Evolutionary conservation across 2,113 vertebrate species (phyloP), one percentile per base, ranked within the genome.

Genomic region (Dasypus novemcinctus): DNA sequence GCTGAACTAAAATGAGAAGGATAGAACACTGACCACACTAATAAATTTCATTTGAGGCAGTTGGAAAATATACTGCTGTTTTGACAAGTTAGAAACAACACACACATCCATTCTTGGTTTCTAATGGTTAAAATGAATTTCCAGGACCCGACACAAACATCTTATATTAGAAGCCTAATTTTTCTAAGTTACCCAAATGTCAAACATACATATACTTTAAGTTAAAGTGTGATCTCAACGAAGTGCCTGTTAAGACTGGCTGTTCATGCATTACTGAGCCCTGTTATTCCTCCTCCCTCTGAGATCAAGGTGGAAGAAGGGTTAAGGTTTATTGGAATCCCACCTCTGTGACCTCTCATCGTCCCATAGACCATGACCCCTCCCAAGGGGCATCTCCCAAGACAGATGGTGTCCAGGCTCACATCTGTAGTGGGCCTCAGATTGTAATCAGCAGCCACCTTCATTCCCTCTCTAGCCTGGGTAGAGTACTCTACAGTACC

Each of bases 51-150:
- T 41, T 93, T 61, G 88, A 91, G 91, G 86, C 94, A 21, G 74
- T 76, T 89, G 93, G 95, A 90, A 96, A 96, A 96, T 71, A 71
- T 83, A 96, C 78, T 76, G 86, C 95, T 95, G 93, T 97, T 96
- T 96, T 97, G 95, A 96, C 85, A 95, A 91, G 95, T 97, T 83
- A 96, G 93, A 93, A 96, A 94, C 94, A 96, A 89, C 94, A 96
- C 95, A 89, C 92, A 95, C 76, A 75, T 93, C 89, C 91, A 81
- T 80, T 87, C 90, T 95, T 52, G 90, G 82, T 95, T 87, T 84
- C 46, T 49, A 76, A 95, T 91, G 71, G 69, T 88, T 94, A 87
- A 96, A 95, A 91, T 93, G 82, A 91, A 89, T 95, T 95, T 95
- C 95, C 93, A 97, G 80, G 87, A 93, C 90, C 90, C 95, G 96